phyloP scores from a whole-genome alignment of 2,797 vertebrate species.

The Brachymystax lenok region DNA sequence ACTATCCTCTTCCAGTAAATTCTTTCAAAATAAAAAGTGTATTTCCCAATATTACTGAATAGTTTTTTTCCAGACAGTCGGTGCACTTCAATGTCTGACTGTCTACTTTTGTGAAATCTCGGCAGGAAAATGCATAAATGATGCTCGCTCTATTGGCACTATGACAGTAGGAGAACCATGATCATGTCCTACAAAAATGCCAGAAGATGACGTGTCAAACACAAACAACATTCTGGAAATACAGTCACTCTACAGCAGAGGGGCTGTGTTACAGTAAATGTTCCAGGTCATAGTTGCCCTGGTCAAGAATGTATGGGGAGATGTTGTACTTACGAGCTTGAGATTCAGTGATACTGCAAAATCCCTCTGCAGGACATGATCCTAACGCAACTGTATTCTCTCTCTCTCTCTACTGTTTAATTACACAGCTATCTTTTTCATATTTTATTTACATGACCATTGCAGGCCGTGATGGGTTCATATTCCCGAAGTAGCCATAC shows the following conservation, averaged over 20 bases:
- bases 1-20: no score
- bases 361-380: no score
- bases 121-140: neutral
- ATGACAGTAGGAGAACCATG: neutral
- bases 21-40: no score
- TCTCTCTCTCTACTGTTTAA: no score
- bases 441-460: no score
- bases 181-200: constrained; percentile 2
- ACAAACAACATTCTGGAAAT: neutral
- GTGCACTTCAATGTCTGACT: neutral
- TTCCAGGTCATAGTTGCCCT: constrained; percentile 47
- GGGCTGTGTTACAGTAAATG: constrained; percentile 23
- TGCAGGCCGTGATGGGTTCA: no score
- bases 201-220: neutral
- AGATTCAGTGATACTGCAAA: neutral
- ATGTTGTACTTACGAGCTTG: neutral
- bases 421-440: no score
- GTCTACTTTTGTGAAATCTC: neutral
- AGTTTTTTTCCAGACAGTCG: no score
- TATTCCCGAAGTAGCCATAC: no score
- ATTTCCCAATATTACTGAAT: no score
- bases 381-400: no score
- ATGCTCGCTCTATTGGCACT: constrained; percentile 14
- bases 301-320: neutral
- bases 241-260: no score